phyloP scores from a whole-genome alignment of 2,888 invertebrate genomes.

The Trissolcus brochymenae region DNA sequence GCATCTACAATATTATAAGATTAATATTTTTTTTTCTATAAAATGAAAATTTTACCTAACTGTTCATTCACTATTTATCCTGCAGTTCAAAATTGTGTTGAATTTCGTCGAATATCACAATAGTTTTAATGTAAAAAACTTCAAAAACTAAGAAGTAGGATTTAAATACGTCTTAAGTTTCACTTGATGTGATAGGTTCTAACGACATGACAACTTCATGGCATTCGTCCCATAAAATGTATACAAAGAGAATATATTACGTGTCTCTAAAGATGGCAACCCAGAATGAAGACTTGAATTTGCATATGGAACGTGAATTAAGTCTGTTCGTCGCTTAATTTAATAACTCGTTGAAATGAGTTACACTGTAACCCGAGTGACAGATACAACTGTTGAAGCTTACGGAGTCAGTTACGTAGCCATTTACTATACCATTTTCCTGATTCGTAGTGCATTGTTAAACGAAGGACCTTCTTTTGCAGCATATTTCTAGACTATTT shows the following conservation, averaged over 20 bases:
- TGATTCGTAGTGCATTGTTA: conserved; percentile 53
- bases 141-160: no score
- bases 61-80: no score
- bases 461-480: conserved; percentile 35
- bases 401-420: conserved; percentile 49
- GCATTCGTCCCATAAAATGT: conserved; percentile 71
- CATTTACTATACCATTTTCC: conserved; percentile 42
- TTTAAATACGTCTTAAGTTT: no score
- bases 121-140: no score
- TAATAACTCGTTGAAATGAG: conserved; percentile 67
- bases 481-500: conserved; percentile 26
- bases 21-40: no score
- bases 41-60: no score
- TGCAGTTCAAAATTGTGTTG: no score
- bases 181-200: conserved; percentile 25
- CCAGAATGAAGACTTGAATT: conserved; percentile 69
- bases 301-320: conserved; percentile 75
- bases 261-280: conserved; percentile 59
- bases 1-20: no score
- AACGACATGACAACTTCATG: conserved; percentile 65
- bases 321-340: conserved; percentile 74
- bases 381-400: conserved; percentile 45
- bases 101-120: no score
- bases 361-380: conserved; percentile 50
- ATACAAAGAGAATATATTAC: conserved; percentile 73